Evolutionary conservation across 2,113 vertebrate species (phyloP).

Genomic region (Xiphorhynchus elegans): DNA sequence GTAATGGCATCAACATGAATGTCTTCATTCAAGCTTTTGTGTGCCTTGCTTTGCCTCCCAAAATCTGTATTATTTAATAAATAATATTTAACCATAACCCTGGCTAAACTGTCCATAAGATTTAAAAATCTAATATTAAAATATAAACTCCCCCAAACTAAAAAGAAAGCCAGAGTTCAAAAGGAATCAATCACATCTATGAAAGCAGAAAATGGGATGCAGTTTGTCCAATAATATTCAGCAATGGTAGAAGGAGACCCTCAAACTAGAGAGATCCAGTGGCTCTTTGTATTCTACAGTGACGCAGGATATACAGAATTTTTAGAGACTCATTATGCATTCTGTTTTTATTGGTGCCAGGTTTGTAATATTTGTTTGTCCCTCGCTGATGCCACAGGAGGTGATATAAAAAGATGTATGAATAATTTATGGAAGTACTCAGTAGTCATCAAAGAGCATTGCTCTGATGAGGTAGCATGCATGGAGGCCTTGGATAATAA

Average conservation of each 20-base stretch:
- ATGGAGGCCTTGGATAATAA: not conserved
- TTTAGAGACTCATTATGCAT: conserved; percentile 68
- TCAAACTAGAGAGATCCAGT: not conserved
- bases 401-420: conserved; percentile 64
- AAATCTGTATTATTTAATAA: not conserved
- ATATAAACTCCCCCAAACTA: accelerated
- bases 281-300: not conserved
- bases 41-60: not conserved
- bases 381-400: conserved; percentile 58
- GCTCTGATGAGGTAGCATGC: conserved; percentile 11
- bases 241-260: not conserved
- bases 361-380: conserved; percentile 67
- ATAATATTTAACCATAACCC: too few species aligned
- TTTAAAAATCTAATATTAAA: not conserved
- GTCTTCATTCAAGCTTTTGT: not conserved
- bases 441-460: conserved; percentile 46
- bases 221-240: not conserved
- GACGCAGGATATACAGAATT: conserved; percentile 38
- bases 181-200: not conserved
- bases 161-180: not conserved
- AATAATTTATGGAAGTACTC: conserved; percentile 64
- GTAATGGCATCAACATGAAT: not conserved
- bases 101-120: not conserved
- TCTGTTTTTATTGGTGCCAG: conserved; percentile 61
- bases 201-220: not conserved